A percentile compares a stretch with the other conserved stretches of the same genome.
These are phyloP conservation scores for Apodemia zela DNA, from an alignment of 2,888 invertebrate genomes.

Conservation along the genomic window DNA sequence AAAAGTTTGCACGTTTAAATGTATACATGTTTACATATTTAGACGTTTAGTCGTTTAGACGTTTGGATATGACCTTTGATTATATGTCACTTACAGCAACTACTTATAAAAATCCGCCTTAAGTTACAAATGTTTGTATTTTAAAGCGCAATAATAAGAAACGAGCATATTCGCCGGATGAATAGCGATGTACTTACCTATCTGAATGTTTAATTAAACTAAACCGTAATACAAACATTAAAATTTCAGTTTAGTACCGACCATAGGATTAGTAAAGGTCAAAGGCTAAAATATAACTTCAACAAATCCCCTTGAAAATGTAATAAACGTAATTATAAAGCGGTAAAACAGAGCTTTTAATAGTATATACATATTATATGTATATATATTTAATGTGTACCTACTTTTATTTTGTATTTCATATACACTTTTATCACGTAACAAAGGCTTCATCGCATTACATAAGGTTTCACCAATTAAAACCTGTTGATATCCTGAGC, in stretches of 20 bases:
- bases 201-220: constrained; percentile 14
- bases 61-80: too few species aligned
- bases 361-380: background rate
- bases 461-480: too few species aligned
- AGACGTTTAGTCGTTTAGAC: too few species aligned
- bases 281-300: constrained; percentile 6
- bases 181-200: constrained; percentile 21
- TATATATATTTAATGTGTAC: background rate
- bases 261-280: constrained; percentile 14
- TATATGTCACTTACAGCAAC: too few species aligned
- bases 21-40: too few species aligned
- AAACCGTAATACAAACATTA: constrained; percentile 11
- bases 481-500: too few species aligned
- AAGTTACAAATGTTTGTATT: background rate
- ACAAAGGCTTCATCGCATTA: too few species aligned
- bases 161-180: background rate
- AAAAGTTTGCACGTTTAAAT: too few species aligned
- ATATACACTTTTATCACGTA: too few species aligned
- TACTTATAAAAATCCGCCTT: too few species aligned
- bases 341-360: background rate
- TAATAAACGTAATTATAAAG: background rate
- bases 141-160: background rate
- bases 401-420: background rate
- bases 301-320: constrained; percentile 13
- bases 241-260: constrained; percentile 14